Base-by-base conservation (phyloP, 2,797 vertebrate species). In the Gadopsis bispinosus region DNA sequence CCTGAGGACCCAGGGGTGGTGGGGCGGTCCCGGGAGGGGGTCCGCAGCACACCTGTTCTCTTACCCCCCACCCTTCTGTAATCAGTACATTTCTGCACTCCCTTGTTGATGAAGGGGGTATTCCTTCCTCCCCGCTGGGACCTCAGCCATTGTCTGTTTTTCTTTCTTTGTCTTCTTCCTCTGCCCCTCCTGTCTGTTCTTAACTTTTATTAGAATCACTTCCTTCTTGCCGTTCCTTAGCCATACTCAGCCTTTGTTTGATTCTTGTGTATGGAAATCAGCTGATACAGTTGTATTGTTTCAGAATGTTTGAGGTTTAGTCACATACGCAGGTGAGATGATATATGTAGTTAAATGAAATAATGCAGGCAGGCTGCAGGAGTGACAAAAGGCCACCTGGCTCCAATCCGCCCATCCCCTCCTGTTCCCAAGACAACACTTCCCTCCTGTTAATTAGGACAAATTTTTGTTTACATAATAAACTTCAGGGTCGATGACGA, bases 11-110 rank as follows among this genome's bases (percentile, higher is more conserved):
- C 88, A 87, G 81, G 87, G 89, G 80, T 91, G 88, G 87, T 87
- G 76, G 78, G 69, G 69, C 75, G 82, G 85, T 94, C 93, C 87
- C 90, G 12, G 72, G 88, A 90, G 94, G 88, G 75, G 82, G 82
- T 88, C 81, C 58, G 31, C 73, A 76, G 73, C 74, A 88, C 94
- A 95, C 94, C 94, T 95, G 94, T 95, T 95, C 92, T 91, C 76
- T 50, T 67, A 39, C 63, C 37, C 51, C 47, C 71, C 31, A 33
- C 58, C 73, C 54, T 67, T 33, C 72, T 83, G 83, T 92, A 94
- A 94, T 93, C 92, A 92, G 86, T 85, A 81, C 92, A 93, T 94
- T 92, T 93, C 87, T 93, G 73, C 84, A 87, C 89, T 93, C 86
- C 85, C 81, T 75, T 5, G 65, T 66, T 58, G 80, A 88, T 85